Base-by-base conservation (phyloP, 2,888 invertebrate genomes). In the Onthophagus sagittarius region DNA sequence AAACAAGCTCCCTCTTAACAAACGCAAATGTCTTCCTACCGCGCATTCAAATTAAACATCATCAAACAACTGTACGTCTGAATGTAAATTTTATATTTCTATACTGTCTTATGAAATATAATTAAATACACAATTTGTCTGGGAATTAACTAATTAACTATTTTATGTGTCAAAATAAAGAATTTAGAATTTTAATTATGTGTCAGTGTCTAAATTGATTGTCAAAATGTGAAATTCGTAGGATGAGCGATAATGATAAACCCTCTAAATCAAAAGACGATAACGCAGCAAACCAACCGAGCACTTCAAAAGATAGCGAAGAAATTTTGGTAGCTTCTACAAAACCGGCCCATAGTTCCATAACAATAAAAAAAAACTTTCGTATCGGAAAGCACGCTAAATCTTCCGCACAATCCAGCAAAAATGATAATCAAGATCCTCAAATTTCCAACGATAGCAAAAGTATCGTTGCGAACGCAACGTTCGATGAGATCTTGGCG, bases 191-290 rank as follows among this genome's bases (percentile, higher is more conserved):
- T n/a, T n/a, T n/a, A n/a, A n/a, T n/a, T n/a, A n/a, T n/a, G n/a
- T 15, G 15, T 15, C 15, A 64, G n/a, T 64, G 67, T 67, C 67
- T n/a, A 31, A 67, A 67, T 67, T 31, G 67, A 65, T 13, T 67
- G 71, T 62, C 73, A 73, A 73, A 72, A 72, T 74, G 72, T 70
- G 33, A 74, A 71, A 64, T 74, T 70, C 69, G 63, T 71, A 74
- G 71, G 71, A 74, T 74, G 74, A 74, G 72, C 72, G 72, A 74
- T 63, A 72, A 74, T 74, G 74, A 63, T 62, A 70, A 74, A 64
- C 69, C 64, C 7, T 62, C 62, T 11, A 71, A 71, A 23, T 71
- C 62, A 15, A 71, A 62, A 39, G 71, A 67, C 67, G 67, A 67
- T 31, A 67, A 9, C 67, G 15, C 23, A 23, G 31, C 62, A 62